Evolutionary conservation across 1,140 invertebrate species (phyloP), one percentile per base, ranked within the genome.

Genomic region (Drusus annulatus): DNA sequence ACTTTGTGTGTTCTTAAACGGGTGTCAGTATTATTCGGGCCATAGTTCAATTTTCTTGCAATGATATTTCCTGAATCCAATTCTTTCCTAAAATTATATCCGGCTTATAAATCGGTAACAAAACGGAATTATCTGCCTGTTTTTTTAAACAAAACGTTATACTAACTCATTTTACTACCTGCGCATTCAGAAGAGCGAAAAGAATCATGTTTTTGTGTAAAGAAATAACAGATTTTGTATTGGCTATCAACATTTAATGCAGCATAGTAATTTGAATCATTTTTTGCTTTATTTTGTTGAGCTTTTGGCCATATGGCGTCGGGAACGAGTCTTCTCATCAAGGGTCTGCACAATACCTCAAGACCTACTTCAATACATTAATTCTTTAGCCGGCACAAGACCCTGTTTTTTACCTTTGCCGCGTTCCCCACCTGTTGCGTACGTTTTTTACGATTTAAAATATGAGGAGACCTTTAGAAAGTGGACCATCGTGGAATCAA

Each of bases 371-470:
- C 36, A 45, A 45, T 45, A 45, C 36, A 45, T 36, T 36, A 36
- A 36, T 45, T 45, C 36, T 45, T 45, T 45, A 54, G 63, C 56
- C 17, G 80, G 80, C 68, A 63, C 76, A 74, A 74, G 69, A 78
- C 36, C 68, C 45, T 81, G 75, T 45, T 45, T 45, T 81, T 81
- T 75, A 23, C 56, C 76, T 60, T 4, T n/a, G 10, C 56, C 17
- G 51, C 80, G 69, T 78, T 81, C n/a, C 56, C 62, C 80, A 81
- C 80, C 80, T 81, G 80, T 81, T 81, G 80, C 80, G 36, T 68
- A n/a, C 17, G 23, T 63, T 54, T 81, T 81, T 81, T 78, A 60
- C 62, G 21, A 25, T 65, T 65, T 65, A 31, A 71, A 79, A 79
- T 50, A 71, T 56, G 45, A 45, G 45, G 36, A 52, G 62, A 23